Evolutionary conservation across 2,797 vertebrate genomes (phyloP).

Genomic region (Leptoclinus maculatus): DNA sequence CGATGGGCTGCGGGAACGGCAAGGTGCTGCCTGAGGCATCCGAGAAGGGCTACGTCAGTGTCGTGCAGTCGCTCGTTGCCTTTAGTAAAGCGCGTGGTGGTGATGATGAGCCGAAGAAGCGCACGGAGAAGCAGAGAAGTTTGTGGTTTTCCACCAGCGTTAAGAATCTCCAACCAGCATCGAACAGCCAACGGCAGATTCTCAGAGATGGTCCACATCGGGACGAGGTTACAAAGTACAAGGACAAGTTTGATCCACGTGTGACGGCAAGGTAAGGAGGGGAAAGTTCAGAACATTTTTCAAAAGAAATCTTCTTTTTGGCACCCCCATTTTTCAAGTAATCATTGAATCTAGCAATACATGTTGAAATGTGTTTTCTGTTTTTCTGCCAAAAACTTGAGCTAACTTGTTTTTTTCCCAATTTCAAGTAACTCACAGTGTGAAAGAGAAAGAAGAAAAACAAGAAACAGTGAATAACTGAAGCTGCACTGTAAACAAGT

Average conservation of each 20-base stretch:
- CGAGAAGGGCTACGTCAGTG: conserved; percentile 45
- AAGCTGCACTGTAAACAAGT: background rate
- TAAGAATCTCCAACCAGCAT: background rate
- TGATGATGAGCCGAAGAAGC: conserved; percentile 22
- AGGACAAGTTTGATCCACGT: conserved; percentile 67
- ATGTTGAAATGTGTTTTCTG: background rate
- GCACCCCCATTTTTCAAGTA: background rate
- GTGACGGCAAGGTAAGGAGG: conserved; percentile 62
- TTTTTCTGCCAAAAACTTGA: background rate
- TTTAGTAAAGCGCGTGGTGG: conserved; percentile 35
- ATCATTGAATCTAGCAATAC: background rate
- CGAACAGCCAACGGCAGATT: background rate
- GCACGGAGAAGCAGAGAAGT: background rate
- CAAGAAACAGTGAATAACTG: background rate
- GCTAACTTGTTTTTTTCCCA: background rate
- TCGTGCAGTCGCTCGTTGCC: conserved; percentile 64
- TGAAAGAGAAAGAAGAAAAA: background rate
- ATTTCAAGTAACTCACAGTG: background rate
- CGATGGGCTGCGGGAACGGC: conserved; percentile 63
- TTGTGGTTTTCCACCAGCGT: conserved; percentile 23
- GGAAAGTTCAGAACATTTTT: too few relatives aligned
- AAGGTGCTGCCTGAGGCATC: conserved; percentile 58
- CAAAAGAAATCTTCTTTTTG: background rate
- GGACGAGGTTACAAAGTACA: conserved; percentile 48
- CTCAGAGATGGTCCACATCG: background rate